Evolutionary conservation across 2,113 vertebrate species (phyloP), one percentile per base, ranked within the genome.

Genomic region (Myocastor coypus): DNA sequence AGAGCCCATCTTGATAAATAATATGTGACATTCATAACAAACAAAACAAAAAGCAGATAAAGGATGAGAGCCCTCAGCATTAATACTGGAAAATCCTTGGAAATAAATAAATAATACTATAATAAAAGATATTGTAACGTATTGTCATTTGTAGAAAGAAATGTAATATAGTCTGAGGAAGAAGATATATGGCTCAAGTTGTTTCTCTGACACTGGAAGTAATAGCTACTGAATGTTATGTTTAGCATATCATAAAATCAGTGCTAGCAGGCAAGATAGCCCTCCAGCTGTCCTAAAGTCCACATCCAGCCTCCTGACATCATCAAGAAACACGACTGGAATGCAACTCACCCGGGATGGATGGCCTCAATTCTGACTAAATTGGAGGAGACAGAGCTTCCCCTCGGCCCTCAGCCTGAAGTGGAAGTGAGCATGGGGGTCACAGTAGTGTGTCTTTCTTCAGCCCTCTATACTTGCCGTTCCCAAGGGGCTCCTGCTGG

Each of bases 151-250:
- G 90, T 87, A 84, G 84, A 89, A 96, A 91, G 94, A 42, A 94
- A 28, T 80, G 92, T 86, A 98, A 98, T 93, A 97, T 95, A 6
- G 92, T 96, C 90, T 59, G 92, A 66, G 95, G 42, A 78, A 97
- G 69, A 98, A 98, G 98, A 98, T 97, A 97, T 98, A 98, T 98
- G 78, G 1, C 14, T 22, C 46, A 69, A 97, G 95, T 83, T 96
- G 96, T 92, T 97, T 95, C 97, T 75, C 96, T 98, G 98, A 98
- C 98, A 98, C 97, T 93, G 96, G 96, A 97, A 97, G 91, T 97
- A 98, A 97, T 97, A 93, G 97, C 96, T 95, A 91, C 94, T 97
- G 97, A 97, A 97, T 97, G 97, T 97, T 98, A 96, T 97, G 81
- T 91, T 97, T 94, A 97, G 97, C 97, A 96, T 96, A 96, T 97